Evolutionary conservation across 2,797 vertebrate species (phyloP), one percentile per base, ranked within the genome.

Genomic region (Pseudochaenichthys georgianus): DNA sequence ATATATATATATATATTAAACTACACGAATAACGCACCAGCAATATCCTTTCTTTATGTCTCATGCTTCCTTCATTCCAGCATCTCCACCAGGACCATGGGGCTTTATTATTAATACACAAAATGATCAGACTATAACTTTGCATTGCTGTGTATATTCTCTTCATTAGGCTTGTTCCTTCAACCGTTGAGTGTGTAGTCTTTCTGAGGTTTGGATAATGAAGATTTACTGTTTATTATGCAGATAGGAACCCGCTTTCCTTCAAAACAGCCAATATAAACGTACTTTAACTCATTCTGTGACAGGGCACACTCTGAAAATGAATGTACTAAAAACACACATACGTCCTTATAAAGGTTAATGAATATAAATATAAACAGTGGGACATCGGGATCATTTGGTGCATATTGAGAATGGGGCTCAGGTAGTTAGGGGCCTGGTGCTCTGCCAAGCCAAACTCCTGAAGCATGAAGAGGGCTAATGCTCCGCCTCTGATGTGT

Each of bases 371-470:
- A 89, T 89, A 91, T 77, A 89, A 92, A 89, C 85, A 92, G 80
- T 83, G 79, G 82, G 86, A 78, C 81, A 70, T 76, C 68, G 19
- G 70, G 46, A 67, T 85, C 23, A 88, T 90, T 86, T 75, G 19
- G 28, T 67, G 61, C 66, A 67, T 54, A 75, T 65, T 77, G 84
- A 78, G 73, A 86, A 75, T 42, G 62, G 31, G 67, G 77, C 57
- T 82, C 82, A 80, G 87, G 90, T 86, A 88, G 93, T 95, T 94
- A 94, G 86, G 34, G 82, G 85, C 84, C 93, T 94, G 95, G 94
- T 91, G 82, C 88, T 83, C 89, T 88, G 94, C 95, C 94, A 95
- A 95, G 94, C 87, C 90, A 94, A 95, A 95, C 94, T 94, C 91
- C 84, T 92, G 91, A 89, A 94, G 92, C 94, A 93, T 94, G 93